Evolutionary conservation across 1,140 invertebrate genomes (phyloP).

Genomic region (Drosophila teissieri): DNA sequence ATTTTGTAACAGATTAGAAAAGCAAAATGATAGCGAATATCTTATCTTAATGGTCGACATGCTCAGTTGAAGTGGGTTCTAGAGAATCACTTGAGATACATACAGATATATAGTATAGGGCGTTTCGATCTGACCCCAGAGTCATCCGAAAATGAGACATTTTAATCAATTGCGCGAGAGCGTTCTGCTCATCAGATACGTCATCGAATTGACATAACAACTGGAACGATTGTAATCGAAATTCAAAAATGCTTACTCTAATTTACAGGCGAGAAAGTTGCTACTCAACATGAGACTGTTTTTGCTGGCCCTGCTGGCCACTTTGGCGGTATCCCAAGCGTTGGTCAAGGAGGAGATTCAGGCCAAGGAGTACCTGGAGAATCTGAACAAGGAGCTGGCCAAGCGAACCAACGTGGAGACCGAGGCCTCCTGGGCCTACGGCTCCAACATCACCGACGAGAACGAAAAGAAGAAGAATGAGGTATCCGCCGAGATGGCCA

Average conservation of each 20-base stretch:
- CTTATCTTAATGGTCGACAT: slow-evolving; percentile 21
- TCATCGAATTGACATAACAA: slow-evolving; percentile 28
- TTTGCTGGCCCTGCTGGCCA: slow-evolving; percentile 59
- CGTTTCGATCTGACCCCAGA: slow-evolving; percentile 45
- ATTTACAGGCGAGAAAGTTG: slow-evolving; percentile 47
- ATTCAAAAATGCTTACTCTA: slow-evolving; percentile 39
- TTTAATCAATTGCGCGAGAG: slow-evolving; percentile 52
- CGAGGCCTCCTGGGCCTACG: slow-evolving; percentile 89
- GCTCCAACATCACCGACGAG: slow-evolving; percentile 90
- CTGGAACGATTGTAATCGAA: slow-evolving; percentile 37
- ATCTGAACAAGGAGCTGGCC: slow-evolving; percentile 86
- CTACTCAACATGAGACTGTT: slow-evolving; percentile 66
- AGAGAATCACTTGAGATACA: slow-evolving; percentile 8
- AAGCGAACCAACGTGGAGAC: slow-evolving; percentile 86
- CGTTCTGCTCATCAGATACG: slow-evolving; percentile 18
- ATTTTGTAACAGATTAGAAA: slow-evolving; percentile 17
- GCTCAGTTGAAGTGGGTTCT: slow-evolving; percentile 5
- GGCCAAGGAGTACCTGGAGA: slow-evolving; percentile 87
- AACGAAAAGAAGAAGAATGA: slow-evolving; percentile 87
- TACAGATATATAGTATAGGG: slow-evolving; percentile 4
- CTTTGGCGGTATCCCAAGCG: slow-evolving; percentile 67
- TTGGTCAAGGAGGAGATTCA: slow-evolving; percentile 86
- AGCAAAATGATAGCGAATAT: background rate
- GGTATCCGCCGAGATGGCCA: slow-evolving; percentile 78
- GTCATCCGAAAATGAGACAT: slow-evolving; percentile 29